Conservation (phyloP, 1,140 invertebrate species). For the Zaprionus nigranus region DNA sequence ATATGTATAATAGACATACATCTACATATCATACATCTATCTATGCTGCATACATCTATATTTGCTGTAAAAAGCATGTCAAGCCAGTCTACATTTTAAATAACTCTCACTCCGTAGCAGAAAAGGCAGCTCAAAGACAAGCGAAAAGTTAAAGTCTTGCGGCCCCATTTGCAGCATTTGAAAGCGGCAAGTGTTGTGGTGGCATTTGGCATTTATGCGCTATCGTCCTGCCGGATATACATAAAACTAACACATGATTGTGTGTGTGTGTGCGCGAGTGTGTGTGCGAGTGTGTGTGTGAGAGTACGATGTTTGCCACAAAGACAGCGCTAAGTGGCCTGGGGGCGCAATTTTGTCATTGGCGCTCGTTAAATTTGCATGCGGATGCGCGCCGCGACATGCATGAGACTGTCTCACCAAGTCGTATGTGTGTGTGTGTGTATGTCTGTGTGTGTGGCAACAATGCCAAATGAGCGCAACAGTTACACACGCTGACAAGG, state of each 20-base stretch:
- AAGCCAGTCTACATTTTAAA: neutral
- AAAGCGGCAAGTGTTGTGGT: conserved; percentile 21
- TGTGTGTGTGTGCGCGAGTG: conserved; percentile 8
- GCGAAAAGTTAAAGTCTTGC: conserved; percentile 18
- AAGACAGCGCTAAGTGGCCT: conserved; percentile 73
- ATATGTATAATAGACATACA: too few relatives aligned
- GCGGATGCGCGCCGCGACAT: conserved; percentile 40
- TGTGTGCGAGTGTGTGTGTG: conserved; percentile 10
- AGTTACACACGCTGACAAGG: conserved; percentile 54
- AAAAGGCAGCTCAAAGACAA: neutral
- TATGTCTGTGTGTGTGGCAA: conserved; percentile 35
- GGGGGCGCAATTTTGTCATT: conserved; percentile 73
- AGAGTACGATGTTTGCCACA: conserved; percentile 54
- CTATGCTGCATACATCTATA: too few relatives aligned
- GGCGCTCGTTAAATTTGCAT: conserved; percentile 79
- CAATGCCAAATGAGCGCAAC: conserved; percentile 67
- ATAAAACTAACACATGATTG: conserved; percentile 61
- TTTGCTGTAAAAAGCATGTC: too few relatives aligned
- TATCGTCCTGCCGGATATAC: conserved; percentile 56
- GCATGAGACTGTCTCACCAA: neutral
- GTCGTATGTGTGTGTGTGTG: conserved; percentile 14
- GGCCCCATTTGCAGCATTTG: conserved; percentile 29
- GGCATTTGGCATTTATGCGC: conserved; percentile 61
- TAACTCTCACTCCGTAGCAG: neutral
- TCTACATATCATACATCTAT: too few relatives aligned